phyloP scores from a whole-genome alignment of 2,888 invertebrate species.

The Gastracanthus pulcherrimus region DNA sequence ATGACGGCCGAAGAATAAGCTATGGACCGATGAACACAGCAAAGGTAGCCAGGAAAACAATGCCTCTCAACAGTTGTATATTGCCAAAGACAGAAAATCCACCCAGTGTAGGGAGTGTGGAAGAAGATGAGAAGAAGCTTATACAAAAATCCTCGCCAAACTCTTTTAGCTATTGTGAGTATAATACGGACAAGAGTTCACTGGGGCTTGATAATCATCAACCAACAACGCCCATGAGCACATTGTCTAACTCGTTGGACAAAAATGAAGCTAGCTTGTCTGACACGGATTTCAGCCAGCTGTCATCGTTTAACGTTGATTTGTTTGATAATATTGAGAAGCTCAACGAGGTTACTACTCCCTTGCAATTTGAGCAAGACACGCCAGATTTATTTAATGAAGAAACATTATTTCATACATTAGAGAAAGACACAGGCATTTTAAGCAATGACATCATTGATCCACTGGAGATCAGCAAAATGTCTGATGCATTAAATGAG shows the following conservation, averaged over 20 bases:
- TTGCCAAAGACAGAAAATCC: slow-evolving; percentile 34
- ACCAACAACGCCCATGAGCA: slow-evolving; percentile 54
- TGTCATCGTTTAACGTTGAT: slow-evolving; percentile 65
- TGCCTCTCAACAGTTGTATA: slow-evolving; percentile 26
- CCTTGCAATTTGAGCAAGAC: slow-evolving; percentile 58
- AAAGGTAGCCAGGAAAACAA: slow-evolving; percentile 54
- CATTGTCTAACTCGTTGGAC: slow-evolving; percentile 49
- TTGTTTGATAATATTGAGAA: slow-evolving; percentile 65
- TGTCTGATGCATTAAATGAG: slow-evolving; percentile 40
- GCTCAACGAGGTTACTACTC: slow-evolving; percentile 57
- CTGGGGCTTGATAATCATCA: slow-evolving; percentile 53
- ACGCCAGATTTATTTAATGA: slow-evolving; percentile 56
- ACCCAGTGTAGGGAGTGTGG: slow-evolving; percentile 32
- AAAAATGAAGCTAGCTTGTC: slow-evolving; percentile 56
- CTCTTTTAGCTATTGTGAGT: slow-evolving; percentile 51
- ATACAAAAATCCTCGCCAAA: slow-evolving; percentile 43
- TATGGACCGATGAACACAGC: slow-evolving; percentile 16
- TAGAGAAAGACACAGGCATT: slow-evolving; percentile 31
- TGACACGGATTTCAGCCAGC: slow-evolving; percentile 61
- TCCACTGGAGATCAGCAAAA: slow-evolving; percentile 33
- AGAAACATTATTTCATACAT: slow-evolving; percentile 47
- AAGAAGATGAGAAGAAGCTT: slow-evolving; percentile 31
- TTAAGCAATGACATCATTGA: slow-evolving; percentile 8
- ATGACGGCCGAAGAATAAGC: not conserved
- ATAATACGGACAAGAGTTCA: slow-evolving; percentile 40